Conservation (phyloP, 2,888 invertebrate species). For the Acleris sparsana region DNA sequence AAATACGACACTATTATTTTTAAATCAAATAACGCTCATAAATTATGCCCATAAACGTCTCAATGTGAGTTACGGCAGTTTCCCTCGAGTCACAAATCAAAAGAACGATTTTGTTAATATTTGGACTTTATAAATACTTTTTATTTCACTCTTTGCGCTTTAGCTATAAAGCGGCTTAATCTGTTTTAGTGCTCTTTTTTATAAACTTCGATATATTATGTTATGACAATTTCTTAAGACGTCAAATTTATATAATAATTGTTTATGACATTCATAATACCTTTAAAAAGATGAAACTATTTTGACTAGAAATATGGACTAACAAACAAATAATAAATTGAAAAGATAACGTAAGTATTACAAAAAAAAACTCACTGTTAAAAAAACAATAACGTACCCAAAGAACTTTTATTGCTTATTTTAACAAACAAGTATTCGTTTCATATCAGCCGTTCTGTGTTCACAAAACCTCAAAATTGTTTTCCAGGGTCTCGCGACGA, state of each 20-base stretch:
- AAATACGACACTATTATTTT: conserved; percentile 37
- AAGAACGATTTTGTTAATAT: conserved; percentile 37
- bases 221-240: too few species aligned
- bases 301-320: too few species aligned
- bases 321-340: too few species aligned
- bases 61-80: conserved; percentile 36
- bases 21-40: conserved; percentile 34
- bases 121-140: conserved; percentile 36
- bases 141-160: conserved; percentile 21
- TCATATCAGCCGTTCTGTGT: not conserved
- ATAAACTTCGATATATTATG: not conserved
- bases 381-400: too few species aligned
- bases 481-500: not conserved
- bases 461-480: not conserved
- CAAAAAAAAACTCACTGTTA: too few species aligned
- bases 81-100: conserved; percentile 32
- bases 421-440: too few species aligned
- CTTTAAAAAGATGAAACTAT: too few species aligned
- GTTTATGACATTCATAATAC: too few species aligned
- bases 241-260: too few species aligned
- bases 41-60: conserved; percentile 36
- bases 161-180: conserved; percentile 23
- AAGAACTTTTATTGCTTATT: too few species aligned
- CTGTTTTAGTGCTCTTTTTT: conserved; percentile 13
- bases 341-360: too few species aligned